Percentiles rank a stretch among this genome's conserved stretches.
phyloP scores from a whole-genome alignment of 2,797 vertebrate genomes.

The Poeciliopsis gracilis region DNA sequence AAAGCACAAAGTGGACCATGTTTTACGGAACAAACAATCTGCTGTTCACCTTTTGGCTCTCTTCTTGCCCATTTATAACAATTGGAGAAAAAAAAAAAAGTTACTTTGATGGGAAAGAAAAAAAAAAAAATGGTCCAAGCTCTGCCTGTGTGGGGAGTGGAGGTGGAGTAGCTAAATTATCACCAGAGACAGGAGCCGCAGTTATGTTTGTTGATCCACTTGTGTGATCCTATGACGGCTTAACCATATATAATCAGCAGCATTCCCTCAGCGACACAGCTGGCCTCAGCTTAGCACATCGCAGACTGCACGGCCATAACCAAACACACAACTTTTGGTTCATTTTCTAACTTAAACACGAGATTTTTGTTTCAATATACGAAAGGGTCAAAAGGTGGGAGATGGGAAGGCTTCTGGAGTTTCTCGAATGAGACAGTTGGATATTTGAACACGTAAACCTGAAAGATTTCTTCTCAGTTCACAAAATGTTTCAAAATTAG shows the following conservation, averaged over 20 bases:
- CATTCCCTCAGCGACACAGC: constrained; percentile 49
- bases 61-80: constrained; percentile 45
- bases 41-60: constrained; percentile 37
- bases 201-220: constrained; percentile 45
- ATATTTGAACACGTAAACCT: background rate
- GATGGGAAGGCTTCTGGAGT: background rate
- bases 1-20: constrained; percentile 15
- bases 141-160: constrained; percentile 31
- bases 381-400: background rate
- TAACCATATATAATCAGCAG: constrained; percentile 20
- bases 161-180: constrained; percentile 26
- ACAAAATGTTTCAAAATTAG: background rate
- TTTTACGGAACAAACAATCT: constrained; percentile 23
- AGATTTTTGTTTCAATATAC: constrained; percentile 10
- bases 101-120: constrained; percentile 25
- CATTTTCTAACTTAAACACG: constrained; percentile 18
- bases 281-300: constrained; percentile 39
- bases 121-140: constrained; percentile 26
- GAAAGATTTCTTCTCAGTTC: background rate
- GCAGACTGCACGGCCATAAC: constrained; percentile 37
- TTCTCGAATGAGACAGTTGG: background rate
- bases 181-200: constrained; percentile 29
- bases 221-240: constrained; percentile 21
- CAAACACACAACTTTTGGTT: constrained; percentile 35
- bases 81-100: background rate